phyloP scores from a whole-genome alignment of 2,888 invertebrate species.

The Xanthorhoe spadicearia region DNA sequence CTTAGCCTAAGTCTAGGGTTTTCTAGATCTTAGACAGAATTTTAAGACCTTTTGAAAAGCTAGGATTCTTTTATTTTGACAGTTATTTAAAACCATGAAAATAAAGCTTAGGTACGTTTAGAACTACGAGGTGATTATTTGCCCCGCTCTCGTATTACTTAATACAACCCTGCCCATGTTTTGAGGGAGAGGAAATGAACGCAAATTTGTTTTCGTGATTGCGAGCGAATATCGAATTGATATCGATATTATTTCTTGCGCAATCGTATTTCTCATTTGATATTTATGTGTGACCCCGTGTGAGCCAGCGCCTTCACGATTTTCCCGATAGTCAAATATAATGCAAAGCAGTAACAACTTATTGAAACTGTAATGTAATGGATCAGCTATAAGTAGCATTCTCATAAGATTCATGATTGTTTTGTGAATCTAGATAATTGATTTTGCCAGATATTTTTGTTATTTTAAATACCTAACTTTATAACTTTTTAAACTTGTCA shows the following conservation, averaged over 20 bases:
- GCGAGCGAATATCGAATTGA: conserved; percentile 78
- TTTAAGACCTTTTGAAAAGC: too few relatives aligned
- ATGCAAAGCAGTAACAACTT: conserved; percentile 21
- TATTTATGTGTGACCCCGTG: conserved; percentile 76
- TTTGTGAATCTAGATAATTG: not conserved
- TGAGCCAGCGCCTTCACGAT: conserved; percentile 65
- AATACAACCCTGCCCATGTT: conserved; percentile 58
- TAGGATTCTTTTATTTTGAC: too few relatives aligned
- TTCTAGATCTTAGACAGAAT: too few relatives aligned
- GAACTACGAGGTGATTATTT: not conserved
- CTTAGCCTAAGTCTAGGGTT: too few relatives aligned
- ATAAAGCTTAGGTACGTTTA: too few relatives aligned
- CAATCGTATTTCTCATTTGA: conserved; percentile 77
- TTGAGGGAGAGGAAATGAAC: conserved; percentile 79
- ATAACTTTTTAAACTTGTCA: too few relatives aligned
- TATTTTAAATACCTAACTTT: too few relatives aligned
- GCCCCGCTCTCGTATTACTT: not conserved
- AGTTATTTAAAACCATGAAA: too few relatives aligned
- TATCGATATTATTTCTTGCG: conserved; percentile 78
- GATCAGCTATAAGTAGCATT: conserved; percentile 6
- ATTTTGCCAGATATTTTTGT: not conserved
- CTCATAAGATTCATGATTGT: conserved; percentile 7
- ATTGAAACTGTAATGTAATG: conserved; percentile 22
- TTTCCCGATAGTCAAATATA: conserved; percentile 34
- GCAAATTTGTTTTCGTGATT: conserved; percentile 84